Evolutionary conservation across 2,113 vertebrate genomes (phyloP).

Genomic region (Candoia aspera): DNA sequence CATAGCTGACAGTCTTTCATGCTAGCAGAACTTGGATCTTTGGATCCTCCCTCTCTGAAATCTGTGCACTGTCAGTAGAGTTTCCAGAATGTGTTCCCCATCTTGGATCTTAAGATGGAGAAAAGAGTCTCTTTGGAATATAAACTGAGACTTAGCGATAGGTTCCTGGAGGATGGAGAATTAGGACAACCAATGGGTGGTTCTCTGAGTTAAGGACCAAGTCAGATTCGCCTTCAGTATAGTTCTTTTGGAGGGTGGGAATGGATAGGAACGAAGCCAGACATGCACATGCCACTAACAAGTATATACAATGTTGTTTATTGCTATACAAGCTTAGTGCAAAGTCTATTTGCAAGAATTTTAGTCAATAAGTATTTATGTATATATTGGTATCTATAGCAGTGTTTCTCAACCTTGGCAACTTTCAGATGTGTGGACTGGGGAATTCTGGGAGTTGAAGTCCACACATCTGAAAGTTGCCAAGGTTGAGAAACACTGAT

Average conservation of each 20-base stretch:
- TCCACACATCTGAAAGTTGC: no score
- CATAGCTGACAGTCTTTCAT: background rate
- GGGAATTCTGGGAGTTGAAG: no score
- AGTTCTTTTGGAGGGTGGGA: background rate
- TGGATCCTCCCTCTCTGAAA: background rate
- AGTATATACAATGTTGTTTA: background rate
- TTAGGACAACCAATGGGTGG: background rate
- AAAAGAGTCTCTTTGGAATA: background rate
- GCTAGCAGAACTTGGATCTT: background rate
- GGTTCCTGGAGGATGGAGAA: background rate
- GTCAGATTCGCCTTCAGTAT: background rate
- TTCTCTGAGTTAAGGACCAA: no score
- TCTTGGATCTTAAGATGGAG: background rate
- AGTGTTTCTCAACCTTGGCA: no score
- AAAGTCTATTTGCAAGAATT: background rate
- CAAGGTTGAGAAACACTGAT: background rate
- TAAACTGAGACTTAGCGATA: background rate
- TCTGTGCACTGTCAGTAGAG: background rate
- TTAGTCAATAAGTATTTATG: background rate
- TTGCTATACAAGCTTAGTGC: background rate
- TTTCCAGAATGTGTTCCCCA: background rate
- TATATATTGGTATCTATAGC: no score
- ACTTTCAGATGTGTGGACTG: no score
- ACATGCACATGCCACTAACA: background rate
- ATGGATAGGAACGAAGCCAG: background rate